A percentile compares a stretch with the other conserved stretches of the same genome.
Evolutionary conservation across 2,797 vertebrate species (phyloP).

Genomic region (Crax fasciolata): DNA sequence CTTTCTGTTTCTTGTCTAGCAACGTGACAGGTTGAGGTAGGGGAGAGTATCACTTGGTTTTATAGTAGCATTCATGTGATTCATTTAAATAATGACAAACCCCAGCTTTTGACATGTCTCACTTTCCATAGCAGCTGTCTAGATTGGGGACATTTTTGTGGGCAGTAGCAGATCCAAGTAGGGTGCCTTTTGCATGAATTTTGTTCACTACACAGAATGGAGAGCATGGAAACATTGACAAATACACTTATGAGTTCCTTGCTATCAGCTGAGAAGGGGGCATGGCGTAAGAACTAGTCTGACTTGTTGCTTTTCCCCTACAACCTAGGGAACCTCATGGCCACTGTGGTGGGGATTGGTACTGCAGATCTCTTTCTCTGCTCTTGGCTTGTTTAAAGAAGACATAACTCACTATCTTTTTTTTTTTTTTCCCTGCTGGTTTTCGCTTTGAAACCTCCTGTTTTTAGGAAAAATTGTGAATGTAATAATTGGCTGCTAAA

Average conservation of each 20-base stretch:
- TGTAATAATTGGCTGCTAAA: slow-evolving; percentile 27
- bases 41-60: not conserved
- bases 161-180: not conserved
- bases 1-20: not conserved
- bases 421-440: rapidly evolving
- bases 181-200: not conserved
- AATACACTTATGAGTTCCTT: not conserved
- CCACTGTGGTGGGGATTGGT: not conserved
- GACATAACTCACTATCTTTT: not conserved
- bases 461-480: not conserved
- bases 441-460: not conserved
- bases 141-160: not conserved
- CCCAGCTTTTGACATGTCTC: not conserved
- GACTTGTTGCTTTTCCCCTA: not conserved
- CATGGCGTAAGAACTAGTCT: not conserved
- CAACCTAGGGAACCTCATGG: not conserved
- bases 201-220: rapidly evolving
- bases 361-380: no score
- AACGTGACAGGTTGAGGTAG: not conserved
- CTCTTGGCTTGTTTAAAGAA: not conserved
- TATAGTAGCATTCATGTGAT: not conserved
- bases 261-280: not conserved
- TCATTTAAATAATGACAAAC: not conserved
- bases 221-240: not conserved
- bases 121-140: not conserved